Evolutionary conservation across 2,797 vertebrate species (phyloP).

Genomic region (Betta splendens): DNA sequence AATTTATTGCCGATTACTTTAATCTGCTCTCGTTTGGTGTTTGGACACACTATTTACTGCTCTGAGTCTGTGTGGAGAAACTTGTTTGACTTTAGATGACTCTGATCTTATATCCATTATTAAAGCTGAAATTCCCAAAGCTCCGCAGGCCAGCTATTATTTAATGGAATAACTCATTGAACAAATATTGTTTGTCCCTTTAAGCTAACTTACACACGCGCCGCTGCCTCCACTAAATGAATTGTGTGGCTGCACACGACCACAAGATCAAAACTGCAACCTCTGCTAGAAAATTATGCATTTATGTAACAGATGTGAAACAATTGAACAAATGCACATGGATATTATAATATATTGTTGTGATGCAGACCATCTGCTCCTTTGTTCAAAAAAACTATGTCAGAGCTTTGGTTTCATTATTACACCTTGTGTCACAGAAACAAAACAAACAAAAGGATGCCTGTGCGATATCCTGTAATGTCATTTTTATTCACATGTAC

Average conservation of each 20-base stretch:
- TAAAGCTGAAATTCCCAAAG: slow-evolving; percentile 7
- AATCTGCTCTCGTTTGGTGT: slow-evolving; percentile 4
- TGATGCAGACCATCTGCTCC: slow-evolving; percentile 50
- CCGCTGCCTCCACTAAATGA: slow-evolving; percentile 39
- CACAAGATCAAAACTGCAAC: slow-evolving; percentile 14
- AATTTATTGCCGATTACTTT: not conserved
- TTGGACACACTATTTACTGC: not conserved
- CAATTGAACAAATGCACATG: slow-evolving; percentile 49
- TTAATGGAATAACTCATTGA: slow-evolving; percentile 29
- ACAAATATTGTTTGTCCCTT: slow-evolving; percentile 10
- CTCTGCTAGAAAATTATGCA: slow-evolving; percentile 24
- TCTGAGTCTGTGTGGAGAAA: slow-evolving; percentile 6
- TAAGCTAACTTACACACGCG: slow-evolving; percentile 22
- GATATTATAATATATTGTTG: slow-evolving; percentile 39
- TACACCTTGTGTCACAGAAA: not conserved
- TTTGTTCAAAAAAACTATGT: slow-evolving; percentile 20
- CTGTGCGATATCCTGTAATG: not conserved
- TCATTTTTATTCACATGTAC: not conserved
- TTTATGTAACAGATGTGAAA: slow-evolving; percentile 54
- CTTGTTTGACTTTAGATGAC: slow-evolving; percentile 11
- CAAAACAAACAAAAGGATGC: too few relatives aligned
- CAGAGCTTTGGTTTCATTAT: slow-evolving; percentile 34
- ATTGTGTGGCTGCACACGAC: slow-evolving; percentile 37
- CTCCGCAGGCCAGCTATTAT: slow-evolving; percentile 9
- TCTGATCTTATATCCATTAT: slow-evolving; percentile 29